phyloP scores from a whole-genome alignment of 2,113 vertebrate species.

The Limnothrissa miodon region DNA sequence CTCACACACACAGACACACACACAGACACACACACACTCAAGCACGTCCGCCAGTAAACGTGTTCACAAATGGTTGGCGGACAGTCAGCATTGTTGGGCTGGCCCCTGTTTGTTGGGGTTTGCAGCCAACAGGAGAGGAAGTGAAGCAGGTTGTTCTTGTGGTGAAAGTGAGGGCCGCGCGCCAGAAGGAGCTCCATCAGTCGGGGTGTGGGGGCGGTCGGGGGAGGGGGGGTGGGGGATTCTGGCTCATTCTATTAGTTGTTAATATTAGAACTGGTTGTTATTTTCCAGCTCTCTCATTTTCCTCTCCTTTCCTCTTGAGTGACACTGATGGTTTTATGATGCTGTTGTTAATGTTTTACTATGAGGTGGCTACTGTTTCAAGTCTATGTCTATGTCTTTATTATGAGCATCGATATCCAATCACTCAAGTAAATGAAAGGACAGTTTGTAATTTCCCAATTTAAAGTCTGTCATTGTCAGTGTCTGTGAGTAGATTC shows the following conservation, averaged over 20 bases:
- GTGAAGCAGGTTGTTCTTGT: not conserved
- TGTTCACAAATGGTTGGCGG: constrained; percentile 40
- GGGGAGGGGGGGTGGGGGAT: not conserved
- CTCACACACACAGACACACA: constrained; percentile 11
- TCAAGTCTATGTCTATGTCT: not conserved
- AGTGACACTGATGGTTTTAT: not conserved
- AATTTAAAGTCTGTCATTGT: not conserved
- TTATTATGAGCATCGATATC: not conserved
- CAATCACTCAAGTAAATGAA: not conserved
- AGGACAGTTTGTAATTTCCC: not conserved
- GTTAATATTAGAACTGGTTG: not conserved
- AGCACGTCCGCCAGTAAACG: not conserved
- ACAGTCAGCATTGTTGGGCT: constrained; percentile 26
- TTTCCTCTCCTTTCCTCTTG: not conserved
- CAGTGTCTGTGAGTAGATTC: not conserved
- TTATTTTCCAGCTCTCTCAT: not conserved
- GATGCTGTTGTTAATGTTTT: not conserved
- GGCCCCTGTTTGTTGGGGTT: constrained; percentile 31
- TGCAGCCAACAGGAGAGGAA: not conserved
- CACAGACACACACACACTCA: constrained; percentile 1
- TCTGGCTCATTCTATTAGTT: not conserved
- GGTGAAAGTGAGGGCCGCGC: constrained; percentile 33
- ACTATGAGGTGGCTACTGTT: not conserved
- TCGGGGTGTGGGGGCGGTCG: not conserved
- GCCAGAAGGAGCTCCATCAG: not conserved